These are phyloP conservation scores for Casuarius casuarius DNA, from an alignment of 2,113 vertebrate genomes.

Conservation along the genomic window DNA sequence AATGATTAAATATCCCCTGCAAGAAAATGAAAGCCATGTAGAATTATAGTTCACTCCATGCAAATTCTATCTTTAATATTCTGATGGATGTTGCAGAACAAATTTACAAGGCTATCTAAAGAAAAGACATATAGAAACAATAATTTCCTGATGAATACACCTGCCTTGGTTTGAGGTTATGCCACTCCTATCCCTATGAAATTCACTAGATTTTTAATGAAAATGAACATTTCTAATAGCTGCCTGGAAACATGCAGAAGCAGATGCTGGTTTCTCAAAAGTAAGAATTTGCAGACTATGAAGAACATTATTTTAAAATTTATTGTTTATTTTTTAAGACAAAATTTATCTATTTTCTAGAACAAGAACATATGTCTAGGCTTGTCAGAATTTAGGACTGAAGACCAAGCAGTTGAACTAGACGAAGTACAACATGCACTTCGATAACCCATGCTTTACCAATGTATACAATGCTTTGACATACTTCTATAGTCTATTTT, in stretches of 20 bases:
- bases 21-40: background rate
- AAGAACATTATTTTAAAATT: background rate
- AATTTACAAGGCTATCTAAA: background rate
- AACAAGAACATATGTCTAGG: background rate
- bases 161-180: background rate
- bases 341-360: background rate
- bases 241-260: background rate
- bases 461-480: background rate
- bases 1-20: background rate
- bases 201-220: background rate
- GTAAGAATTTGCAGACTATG: background rate
- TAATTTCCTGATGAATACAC: background rate
- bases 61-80: background rate
- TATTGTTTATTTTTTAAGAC: background rate
- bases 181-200: background rate
- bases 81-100: background rate
- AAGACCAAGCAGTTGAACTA: background rate
- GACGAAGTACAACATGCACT: background rate
- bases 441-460: background rate
- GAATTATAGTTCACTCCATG: background rate
- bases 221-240: background rate
- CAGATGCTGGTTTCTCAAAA: background rate
- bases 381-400: background rate
- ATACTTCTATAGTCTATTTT: conserved; percentile 59
- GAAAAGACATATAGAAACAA: background rate